Conservation (phyloP, 1,140 invertebrate species). For the Vanessa tameamea region DNA sequence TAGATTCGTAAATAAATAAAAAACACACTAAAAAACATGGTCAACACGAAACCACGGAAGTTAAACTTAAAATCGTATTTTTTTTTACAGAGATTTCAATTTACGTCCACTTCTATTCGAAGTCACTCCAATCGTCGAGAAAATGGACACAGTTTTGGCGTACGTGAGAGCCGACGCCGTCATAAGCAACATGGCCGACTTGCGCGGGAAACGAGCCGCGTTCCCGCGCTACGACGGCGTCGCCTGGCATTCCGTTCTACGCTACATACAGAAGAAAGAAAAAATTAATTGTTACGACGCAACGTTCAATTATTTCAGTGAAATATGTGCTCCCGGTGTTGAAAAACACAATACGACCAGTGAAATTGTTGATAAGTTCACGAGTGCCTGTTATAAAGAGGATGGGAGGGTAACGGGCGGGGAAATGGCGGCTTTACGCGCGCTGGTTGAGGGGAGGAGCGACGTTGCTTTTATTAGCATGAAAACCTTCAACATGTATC, state of each 20-base stretch:
- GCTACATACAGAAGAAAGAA: slow-evolving; percentile 77
- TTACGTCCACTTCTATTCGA: slow-evolving; percentile 86
- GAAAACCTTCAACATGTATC: slow-evolving; percentile 84
- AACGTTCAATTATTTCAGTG: slow-evolving; percentile 83
- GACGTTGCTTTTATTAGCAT: slow-evolving; percentile 93
- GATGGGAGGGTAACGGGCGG: slow-evolving; percentile 69
- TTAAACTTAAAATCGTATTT: too few species aligned
- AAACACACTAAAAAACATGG: too few species aligned
- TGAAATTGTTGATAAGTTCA: slow-evolving; percentile 42
- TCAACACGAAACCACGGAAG: too few species aligned
- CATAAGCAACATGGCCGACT: slow-evolving; percentile 82
- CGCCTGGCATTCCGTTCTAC: slow-evolving; percentile 83
- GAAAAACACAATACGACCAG: slow-evolving; percentile 42
- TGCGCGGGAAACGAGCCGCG: slow-evolving; percentile 86
- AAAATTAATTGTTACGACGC: slow-evolving; percentile 73
- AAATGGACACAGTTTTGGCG: slow-evolving; percentile 85
- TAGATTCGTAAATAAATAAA: too few species aligned
- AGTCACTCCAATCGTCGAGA: slow-evolving; percentile 81
- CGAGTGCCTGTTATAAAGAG: slow-evolving; percentile 55
- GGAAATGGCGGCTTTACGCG: slow-evolving; percentile 87
- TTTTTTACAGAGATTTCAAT: slow-evolving; percentile 78
- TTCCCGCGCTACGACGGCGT: slow-evolving; percentile 85
- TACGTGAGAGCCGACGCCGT: slow-evolving; percentile 84
- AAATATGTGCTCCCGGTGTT: slow-evolving; percentile 82
- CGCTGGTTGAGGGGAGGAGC: slow-evolving; percentile 88